Evolutionary conservation across 2,888 invertebrate species (phyloP).

Genomic region (Rhagonycha lutea): DNA sequence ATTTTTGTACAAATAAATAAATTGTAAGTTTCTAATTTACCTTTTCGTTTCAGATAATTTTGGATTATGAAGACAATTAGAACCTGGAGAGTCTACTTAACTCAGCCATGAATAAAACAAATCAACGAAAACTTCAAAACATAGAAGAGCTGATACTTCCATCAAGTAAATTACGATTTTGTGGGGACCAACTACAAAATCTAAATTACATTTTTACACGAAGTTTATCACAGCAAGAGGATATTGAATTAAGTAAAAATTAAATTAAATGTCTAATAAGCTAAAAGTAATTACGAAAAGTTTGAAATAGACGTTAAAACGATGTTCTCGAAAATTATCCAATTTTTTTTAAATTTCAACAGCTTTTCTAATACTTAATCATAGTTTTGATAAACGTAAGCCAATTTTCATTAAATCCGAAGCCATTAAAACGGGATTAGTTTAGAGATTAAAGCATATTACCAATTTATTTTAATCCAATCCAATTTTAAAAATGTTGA

Average conservation of each 20-base stretch:
- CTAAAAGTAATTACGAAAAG: too few relatives aligned
- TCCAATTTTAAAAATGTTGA: background rate
- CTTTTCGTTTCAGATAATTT: background rate
- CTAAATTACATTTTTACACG: slow-evolving; percentile 56
- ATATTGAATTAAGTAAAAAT: slow-evolving; percentile 22
- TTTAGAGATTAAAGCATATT: background rate
- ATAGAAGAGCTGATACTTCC: slow-evolving; percentile 55
- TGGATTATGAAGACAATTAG: background rate
- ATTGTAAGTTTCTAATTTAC: background rate
- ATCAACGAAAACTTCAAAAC: slow-evolving; percentile 35
- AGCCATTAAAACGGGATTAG: background rate
- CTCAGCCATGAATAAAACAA: background rate
- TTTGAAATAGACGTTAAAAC: too few relatives aligned
- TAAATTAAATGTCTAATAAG: background rate
- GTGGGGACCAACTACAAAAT: slow-evolving; percentile 56
- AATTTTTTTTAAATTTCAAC: background rate
- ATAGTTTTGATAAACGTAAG: background rate
- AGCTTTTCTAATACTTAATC: background rate
- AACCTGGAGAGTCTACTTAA: background rate
- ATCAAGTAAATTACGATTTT: slow-evolving; percentile 57
- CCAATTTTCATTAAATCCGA: background rate
- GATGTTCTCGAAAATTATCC: too few relatives aligned
- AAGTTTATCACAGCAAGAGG: slow-evolving; percentile 37
- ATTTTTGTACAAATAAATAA: too few relatives aligned
- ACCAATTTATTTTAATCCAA: background rate